Evolutionary conservation across 2,797 vertebrate genomes (phyloP).

Genomic region (Buphagus erythrorhynchus): DNA sequence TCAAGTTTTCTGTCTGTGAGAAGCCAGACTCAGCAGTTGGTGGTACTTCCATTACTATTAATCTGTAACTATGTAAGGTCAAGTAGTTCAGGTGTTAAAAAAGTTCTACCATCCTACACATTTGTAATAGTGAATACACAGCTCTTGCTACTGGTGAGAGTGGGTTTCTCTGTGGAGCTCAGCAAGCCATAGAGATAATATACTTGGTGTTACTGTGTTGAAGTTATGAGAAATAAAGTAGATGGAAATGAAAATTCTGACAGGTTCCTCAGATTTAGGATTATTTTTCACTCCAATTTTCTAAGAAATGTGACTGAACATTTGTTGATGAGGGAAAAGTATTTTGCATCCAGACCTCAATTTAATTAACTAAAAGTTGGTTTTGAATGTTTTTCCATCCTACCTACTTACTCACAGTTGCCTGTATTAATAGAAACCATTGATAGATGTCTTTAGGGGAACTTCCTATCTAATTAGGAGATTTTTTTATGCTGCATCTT

Average conservation of each 20-base stretch:
- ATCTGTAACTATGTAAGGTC: neutral
- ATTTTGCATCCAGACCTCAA: slow-evolving; percentile 48
- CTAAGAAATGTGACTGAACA: slow-evolving; percentile 20
- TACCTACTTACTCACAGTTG: slow-evolving; percentile 62
- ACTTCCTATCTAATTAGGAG: slow-evolving; percentile 72
- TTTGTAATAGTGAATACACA: neutral
- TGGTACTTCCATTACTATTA: neutral
- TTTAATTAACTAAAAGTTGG: slow-evolving; percentile 66
- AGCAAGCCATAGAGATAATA: neutral
- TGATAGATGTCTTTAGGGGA: slow-evolving; percentile 71
- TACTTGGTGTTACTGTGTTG: neutral
- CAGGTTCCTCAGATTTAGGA: neutral
- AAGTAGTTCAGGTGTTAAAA: neutral
- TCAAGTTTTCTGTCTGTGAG: neutral
- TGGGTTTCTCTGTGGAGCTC: neutral
- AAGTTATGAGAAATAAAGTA: neutral
- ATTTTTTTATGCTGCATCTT: slow-evolving; percentile 59
- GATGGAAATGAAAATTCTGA: slow-evolving; percentile 11
- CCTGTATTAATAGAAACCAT: slow-evolving; percentile 63
- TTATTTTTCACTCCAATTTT: slow-evolving; percentile 41
- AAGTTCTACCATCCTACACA: neutral
- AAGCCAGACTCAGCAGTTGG: neutral
- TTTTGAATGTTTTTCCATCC: slow-evolving; percentile 53
- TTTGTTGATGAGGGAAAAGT: slow-evolving; percentile 37
- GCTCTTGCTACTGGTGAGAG: neutral